Evolutionary conservation across 2,113 vertebrate genomes (phyloP), one percentile per base, ranked within the genome.

Genomic region (Lophius piscatorius): DNA sequence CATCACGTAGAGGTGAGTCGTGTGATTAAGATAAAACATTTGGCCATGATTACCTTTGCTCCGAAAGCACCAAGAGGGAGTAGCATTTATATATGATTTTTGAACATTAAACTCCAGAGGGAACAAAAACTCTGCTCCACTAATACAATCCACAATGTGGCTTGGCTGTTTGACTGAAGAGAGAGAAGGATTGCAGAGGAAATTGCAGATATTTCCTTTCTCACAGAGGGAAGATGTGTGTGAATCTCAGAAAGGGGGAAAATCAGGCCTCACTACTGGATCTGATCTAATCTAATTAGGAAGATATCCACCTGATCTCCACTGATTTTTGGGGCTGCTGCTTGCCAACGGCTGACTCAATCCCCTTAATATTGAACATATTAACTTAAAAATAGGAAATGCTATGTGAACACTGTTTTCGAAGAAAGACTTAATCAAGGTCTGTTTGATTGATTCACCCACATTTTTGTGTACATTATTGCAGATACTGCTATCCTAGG

Each of bases 281-380:
- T 16, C 41, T 46, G 47, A 69, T 81, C 60, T 79, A 81, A 79
- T 61, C 36, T 58, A 74, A 74, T 76, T 35, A 80, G 54, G 17
- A 51, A 70, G 39, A 56, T 45, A 75, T 68, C 38, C 48, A 68
- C 59, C 65, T 78, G 16, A 74, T 68, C 62, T 47, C 48, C 14
- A 13, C 61, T 66, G 63, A 73, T 63, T 70, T 72, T 48, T 28
- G 4, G 50, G 24, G 14, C 21, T 8, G 45, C 29, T 57, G 48
- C 12, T 59, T 39, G 74, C 59, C 76, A 75, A 70, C 12, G 17
- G 20, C 23, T 63, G 45, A 52, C 46, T 66, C 61, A 28, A 66
- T 50, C 42, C 52, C 21, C 40, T n/a, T 54, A 16, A n/a, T 41
- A 22, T 45, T 51, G 44, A 63, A 49, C 40, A 74, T 46, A 62